These are phyloP conservation scores for Drosophila azteca DNA, from an alignment of 1,140 invertebrate species.

Conservation along the genomic window DNA sequence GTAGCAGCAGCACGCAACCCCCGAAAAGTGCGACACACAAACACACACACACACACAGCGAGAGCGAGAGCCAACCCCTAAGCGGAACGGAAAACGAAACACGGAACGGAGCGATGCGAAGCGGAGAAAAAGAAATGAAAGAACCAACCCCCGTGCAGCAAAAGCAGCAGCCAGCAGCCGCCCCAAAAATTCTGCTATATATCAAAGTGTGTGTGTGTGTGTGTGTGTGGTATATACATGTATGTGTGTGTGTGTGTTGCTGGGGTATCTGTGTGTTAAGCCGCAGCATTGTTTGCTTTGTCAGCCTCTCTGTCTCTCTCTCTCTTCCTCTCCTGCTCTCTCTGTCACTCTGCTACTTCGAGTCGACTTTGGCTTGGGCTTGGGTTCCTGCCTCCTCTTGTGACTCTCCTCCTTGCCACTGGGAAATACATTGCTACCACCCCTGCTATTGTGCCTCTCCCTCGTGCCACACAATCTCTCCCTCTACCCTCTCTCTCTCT, in stretches of 20 bases:
- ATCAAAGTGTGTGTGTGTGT: constrained; percentile 15
- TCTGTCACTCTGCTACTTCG: constrained; percentile 4
- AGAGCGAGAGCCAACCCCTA: constrained; percentile 41
- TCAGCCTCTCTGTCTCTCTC: constrained; percentile 8
- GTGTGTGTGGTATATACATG: constrained; percentile 16
- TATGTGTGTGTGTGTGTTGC: neutral
- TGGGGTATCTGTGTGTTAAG: constrained; percentile 56
- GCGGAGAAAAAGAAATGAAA: constrained; percentile 21
- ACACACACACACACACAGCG: constrained; percentile 5
- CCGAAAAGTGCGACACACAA: constrained; percentile 42
- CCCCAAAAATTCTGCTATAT: constrained; percentile 45
- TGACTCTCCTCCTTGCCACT: constrained; percentile 13
- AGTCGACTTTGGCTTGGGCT: constrained; percentile 3
- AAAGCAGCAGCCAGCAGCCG: constrained; percentile 34
- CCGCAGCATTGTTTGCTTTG: constrained; percentile 75
- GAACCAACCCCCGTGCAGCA: constrained; percentile 60
- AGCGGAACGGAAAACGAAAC: neutral
- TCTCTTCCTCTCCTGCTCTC: constrained; percentile 8
- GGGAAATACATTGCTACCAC: constrained; percentile 28
- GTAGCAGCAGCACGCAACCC: constrained; percentile 49
- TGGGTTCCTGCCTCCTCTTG: constrained; percentile 11
- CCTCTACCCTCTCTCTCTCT: neutral
- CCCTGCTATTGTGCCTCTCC: constrained; percentile 2
- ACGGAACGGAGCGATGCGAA: neutral
- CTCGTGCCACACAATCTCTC: neutral